Evolutionary conservation across 2,888 invertebrate species (phyloP), one percentile per base, ranked within the genome.

Genomic region (Amorpha juglandis): DNA sequence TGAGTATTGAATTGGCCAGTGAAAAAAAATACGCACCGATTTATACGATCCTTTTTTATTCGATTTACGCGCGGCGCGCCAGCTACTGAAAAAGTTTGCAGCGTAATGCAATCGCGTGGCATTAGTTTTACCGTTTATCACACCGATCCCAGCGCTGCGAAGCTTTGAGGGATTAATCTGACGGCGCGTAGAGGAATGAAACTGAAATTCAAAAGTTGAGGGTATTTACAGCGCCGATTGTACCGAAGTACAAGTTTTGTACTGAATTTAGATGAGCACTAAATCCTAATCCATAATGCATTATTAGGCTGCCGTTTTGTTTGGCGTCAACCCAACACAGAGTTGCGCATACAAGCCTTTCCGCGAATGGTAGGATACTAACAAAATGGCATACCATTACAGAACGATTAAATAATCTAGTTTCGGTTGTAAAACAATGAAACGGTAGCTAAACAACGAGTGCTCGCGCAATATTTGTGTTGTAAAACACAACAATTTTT

Each of bases 131-230:
- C 83, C 88, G 87, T 92, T 89, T 91, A 91, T 92, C 92, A 92
- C 86, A 77, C 79, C 80, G 79, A 82, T 84, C 82, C 83, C 84
- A 82, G 84, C 81, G 82, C 86, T 82, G 84, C 82, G 83, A 86
- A 86, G 90, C 91, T 92, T 91, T 92, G 92, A 92, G 90, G 89
- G 91, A 91, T 92, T 92, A 91, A 89, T 91, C 86, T 82, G 78
- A 80, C 76, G 76, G 82, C 75, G 78, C 82, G 78, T 78, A 78
- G 83, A 78, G 76, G 84, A 86, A 86, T 87, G 81, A 77, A 85
- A 86, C 78, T 80, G 83, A 77, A 79, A 83, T 80, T 82, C 78
- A 79, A 77, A 74, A 81, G 79, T 78, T 77, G 74, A 75, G 76
- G 76, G 77, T 76, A 78, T 75, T 74, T 70, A 73, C 69, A 77